Percentiles rank a stretch among this genome's conserved stretches.
Evolutionary conservation across 2,113 vertebrate species (phyloP).

Genomic region (Menidia beryllina): DNA sequence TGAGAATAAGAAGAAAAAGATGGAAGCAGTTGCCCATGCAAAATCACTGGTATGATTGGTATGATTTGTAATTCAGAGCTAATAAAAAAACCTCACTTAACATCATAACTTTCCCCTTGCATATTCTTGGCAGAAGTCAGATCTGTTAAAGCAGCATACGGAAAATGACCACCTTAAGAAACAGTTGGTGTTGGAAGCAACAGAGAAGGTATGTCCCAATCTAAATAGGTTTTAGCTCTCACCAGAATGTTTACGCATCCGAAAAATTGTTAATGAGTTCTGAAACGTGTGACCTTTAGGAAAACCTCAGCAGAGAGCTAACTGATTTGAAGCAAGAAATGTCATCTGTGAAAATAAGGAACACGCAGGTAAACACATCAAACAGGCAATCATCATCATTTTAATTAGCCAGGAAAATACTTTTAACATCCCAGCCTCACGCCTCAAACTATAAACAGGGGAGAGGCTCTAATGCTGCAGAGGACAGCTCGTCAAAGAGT

Average conservation of each 20-base stretch:
- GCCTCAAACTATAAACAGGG: slow-evolving; percentile 24
- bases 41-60: slow-evolving; percentile 83
- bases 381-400: background rate
- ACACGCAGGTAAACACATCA: slow-evolving; percentile 26
- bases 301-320: slow-evolving; percentile 59
- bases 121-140: slow-evolving; percentile 81
- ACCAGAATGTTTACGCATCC: background rate
- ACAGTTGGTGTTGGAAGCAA: slow-evolving; percentile 81
- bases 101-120: background rate
- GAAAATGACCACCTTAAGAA: slow-evolving; percentile 83
- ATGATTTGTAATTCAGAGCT: background rate
- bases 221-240: background rate
- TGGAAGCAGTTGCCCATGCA: slow-evolving; percentile 78
- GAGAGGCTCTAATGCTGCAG: slow-evolving; percentile 39
- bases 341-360: slow-evolving; percentile 39
- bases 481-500: slow-evolving; percentile 37
- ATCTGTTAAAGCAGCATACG: slow-evolving; percentile 80
- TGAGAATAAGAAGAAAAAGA: slow-evolving; percentile 83
- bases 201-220: slow-evolving; percentile 80
- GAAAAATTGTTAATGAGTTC: background rate
- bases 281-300: slow-evolving; percentile 49
- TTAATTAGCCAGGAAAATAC: background rate
- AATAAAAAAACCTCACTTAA: background rate
- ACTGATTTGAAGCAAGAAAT: slow-evolving; percentile 58
- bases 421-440: slow-evolving; percentile 27